Percentiles rank a stretch among this genome's conserved stretches.
phyloP scores from a whole-genome alignment of 2,797 vertebrate species.

The Halcyon chelicuti region DNA sequence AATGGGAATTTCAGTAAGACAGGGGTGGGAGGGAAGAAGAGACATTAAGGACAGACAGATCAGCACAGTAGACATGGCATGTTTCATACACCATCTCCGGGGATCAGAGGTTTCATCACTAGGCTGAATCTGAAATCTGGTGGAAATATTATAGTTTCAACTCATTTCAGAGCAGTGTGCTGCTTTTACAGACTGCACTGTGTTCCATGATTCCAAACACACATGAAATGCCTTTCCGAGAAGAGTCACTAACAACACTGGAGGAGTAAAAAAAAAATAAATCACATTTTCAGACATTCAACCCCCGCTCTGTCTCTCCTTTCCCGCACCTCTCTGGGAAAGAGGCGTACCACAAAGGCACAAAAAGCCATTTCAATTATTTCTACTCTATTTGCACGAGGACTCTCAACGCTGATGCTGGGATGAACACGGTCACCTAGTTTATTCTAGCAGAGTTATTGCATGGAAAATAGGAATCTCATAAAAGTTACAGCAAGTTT shows the following conservation, averaged over 20 bases:
- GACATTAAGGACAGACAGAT: not conserved
- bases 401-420: not conserved
- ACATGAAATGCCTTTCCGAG: rapidly evolving
- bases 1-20: not conserved
- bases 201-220: not conserved
- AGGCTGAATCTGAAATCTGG: not conserved
- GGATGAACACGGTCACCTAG: not conserved
- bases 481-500: not conserved
- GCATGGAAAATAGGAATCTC: not conserved
- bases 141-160: not conserved
- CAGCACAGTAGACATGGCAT: rapidly evolving
- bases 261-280: not conserved
- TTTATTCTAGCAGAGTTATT: not conserved
- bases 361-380: not conserved
- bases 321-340: not conserved
- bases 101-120: not conserved
- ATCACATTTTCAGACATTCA: not conserved
- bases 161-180: not conserved
- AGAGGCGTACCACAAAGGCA: not conserved
- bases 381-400: not conserved
- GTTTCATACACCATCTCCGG: not conserved
- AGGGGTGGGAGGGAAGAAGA: not conserved
- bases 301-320: not conserved
- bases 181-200: not conserved
- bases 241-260: not conserved